Conservation (phyloP, 2,797 vertebrate genomes). For the Luscinia luscinia region DNA sequence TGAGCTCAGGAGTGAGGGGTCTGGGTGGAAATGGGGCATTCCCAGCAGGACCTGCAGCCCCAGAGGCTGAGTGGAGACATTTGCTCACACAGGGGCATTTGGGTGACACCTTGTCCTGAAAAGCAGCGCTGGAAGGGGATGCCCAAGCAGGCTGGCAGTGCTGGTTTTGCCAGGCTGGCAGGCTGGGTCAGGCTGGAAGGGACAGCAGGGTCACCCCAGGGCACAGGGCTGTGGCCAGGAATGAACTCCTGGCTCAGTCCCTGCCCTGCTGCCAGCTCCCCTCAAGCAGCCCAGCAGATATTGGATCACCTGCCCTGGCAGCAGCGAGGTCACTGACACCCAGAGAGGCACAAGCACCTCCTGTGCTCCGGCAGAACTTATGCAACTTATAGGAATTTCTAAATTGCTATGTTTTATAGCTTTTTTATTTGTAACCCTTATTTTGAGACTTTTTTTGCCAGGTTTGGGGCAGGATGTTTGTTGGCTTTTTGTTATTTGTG, state of each 20-base stretch:
- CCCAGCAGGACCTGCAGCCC: neutral
- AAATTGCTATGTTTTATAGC: no score
- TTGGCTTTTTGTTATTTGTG: no score
- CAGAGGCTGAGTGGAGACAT: neutral
- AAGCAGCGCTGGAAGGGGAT: neutral
- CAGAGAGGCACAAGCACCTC: neutral
- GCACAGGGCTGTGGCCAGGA: neutral
- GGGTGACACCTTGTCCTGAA: neutral
- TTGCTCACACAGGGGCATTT: rapidly evolving
- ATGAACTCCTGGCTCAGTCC: neutral
- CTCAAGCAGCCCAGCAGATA: rapidly evolving
- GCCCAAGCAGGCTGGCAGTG: neutral
- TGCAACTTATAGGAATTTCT: no score
- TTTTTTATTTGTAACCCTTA: no score
- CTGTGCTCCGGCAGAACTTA: neutral
- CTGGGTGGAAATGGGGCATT: neutral
- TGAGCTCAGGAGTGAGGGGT: neutral
- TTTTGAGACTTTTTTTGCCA: no score
- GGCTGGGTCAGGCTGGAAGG: no score
- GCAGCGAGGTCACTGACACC: rapidly evolving
- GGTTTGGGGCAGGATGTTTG: no score
- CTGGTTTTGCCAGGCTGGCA: rapidly evolving
- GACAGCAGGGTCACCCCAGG: no score
- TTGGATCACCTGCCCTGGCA: rapidly evolving
- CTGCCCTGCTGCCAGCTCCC: neutral